Evolutionary conservation across 1,140 invertebrate genomes (phyloP).

Genomic region (Drosophila erecta): DNA sequence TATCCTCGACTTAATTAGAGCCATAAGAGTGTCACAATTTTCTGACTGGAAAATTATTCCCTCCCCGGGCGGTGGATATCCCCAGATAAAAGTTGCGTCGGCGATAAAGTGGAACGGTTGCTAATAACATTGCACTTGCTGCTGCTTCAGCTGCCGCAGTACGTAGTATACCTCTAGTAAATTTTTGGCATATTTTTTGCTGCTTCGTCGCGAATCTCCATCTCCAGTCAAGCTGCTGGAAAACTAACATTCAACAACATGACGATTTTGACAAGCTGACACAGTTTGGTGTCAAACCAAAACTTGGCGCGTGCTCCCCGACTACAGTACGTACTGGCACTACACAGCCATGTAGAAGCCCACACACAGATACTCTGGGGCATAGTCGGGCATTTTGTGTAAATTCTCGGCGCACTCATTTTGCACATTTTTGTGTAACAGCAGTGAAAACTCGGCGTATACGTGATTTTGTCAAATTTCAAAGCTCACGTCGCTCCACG

Average conservation of each 20-base stretch:
- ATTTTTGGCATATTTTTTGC: conserved; percentile 20
- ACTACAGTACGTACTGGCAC: background rate
- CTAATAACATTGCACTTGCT: conserved; percentile 58
- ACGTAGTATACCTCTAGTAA: background rate
- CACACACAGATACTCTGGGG: conserved; percentile 23
- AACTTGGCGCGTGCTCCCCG: conserved; percentile 46
- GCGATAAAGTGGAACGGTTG: conserved; percentile 39
- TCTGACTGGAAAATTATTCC: conserved; percentile 23
- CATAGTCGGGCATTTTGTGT: conserved; percentile 56
- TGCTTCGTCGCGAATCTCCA: conserved; percentile 30
- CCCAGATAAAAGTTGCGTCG: conserved; percentile 15
- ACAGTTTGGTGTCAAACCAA: conserved; percentile 78
- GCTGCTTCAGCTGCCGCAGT: conserved; percentile 7
- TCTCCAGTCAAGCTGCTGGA: conserved; percentile 69
- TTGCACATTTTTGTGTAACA: conserved; percentile 71
- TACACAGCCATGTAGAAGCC: background rate
- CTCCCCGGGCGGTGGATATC: conserved; percentile 2
- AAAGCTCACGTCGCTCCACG: conserved; percentile 63
- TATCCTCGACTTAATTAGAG: conserved; percentile 13
- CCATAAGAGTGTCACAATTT: conserved; percentile 21
- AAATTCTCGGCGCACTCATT: conserved; percentile 70
- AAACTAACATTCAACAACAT: conserved; percentile 79
- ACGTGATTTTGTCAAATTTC: conserved; percentile 82
- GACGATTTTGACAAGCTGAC: conserved; percentile 81
- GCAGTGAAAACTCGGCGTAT: conserved; percentile 75